phyloP scores from a whole-genome alignment of 37 sponge, comb jelly and placozoan species.

The Oopsacas minuta region DNA sequence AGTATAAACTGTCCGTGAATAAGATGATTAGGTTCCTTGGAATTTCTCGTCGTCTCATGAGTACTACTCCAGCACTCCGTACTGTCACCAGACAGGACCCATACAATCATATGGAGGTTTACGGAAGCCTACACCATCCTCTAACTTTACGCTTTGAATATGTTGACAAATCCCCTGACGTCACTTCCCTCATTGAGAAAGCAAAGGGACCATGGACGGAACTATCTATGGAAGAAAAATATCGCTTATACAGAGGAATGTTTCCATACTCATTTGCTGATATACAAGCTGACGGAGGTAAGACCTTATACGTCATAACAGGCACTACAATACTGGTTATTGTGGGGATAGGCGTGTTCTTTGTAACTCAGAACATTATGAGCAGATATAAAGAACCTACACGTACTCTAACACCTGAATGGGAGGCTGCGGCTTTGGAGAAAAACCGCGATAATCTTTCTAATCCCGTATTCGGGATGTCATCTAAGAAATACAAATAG shows the following conservation, averaged over 20 bases:
- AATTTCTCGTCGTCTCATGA: neutral
- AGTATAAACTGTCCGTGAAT: too few relatives aligned
- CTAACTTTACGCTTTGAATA: neutral
- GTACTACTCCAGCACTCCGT: neutral
- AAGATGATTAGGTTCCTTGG: slow-evolving; percentile 2
- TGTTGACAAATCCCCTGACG: neutral
- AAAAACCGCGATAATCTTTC: neutral
- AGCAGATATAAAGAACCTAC: neutral
- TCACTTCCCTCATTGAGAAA: neutral
- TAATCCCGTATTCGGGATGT: neutral
- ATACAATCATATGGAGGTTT: neutral
- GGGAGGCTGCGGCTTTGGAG: neutral
- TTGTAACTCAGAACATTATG: neutral
- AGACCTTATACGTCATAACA: neutral
- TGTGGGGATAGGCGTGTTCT: neutral
- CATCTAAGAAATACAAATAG: neutral
- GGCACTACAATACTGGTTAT: neutral
- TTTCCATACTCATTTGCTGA: neutral
- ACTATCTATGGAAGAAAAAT: neutral
- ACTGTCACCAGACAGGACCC: slow-evolving; percentile 15
- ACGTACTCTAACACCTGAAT: neutral
- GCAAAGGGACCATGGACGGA: neutral
- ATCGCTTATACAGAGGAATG: neutral
- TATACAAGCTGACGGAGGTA: neutral
- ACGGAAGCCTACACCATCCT: neutral